Evolutionary conservation across 2,797 vertebrate genomes (phyloP).

Genomic region (Dipus sagitta): DNA sequence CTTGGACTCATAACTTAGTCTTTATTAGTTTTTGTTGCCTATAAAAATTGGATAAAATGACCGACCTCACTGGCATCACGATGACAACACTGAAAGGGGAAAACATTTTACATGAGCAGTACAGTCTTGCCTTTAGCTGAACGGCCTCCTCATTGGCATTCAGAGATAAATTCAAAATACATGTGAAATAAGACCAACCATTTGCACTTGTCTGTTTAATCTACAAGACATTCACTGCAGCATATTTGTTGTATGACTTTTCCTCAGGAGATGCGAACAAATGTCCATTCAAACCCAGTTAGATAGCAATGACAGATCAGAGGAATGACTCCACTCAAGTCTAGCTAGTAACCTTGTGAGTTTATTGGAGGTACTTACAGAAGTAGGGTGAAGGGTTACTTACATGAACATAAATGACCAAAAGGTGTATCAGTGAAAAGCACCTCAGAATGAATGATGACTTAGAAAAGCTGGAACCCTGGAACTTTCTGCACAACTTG

Average conservation of each 20-base stretch:
- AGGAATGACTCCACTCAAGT: background rate
- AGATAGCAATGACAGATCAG: background rate
- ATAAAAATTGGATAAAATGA: slow-evolving; percentile 5
- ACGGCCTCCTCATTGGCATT: background rate
- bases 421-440: background rate
- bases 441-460: background rate
- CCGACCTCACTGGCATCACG: background rate
- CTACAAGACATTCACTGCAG: background rate
- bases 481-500: background rate
- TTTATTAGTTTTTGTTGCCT: background rate
- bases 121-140: background rate
- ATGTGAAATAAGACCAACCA: background rate
- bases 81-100: background rate
- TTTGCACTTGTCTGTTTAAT: background rate
- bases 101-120: background rate
- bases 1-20: background rate
- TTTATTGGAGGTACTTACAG: background rate
- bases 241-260: background rate
- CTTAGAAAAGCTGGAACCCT: background rate
- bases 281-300: background rate
- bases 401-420: no score
- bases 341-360: background rate
- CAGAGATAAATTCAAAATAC: background rate
- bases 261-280: background rate
- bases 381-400: background rate